A percentile compares a stretch with the other conserved stretches of the same genome.
phyloP scores from a whole-genome alignment of 2,797 vertebrate genomes.

The Rhynchotus rufescens region DNA sequence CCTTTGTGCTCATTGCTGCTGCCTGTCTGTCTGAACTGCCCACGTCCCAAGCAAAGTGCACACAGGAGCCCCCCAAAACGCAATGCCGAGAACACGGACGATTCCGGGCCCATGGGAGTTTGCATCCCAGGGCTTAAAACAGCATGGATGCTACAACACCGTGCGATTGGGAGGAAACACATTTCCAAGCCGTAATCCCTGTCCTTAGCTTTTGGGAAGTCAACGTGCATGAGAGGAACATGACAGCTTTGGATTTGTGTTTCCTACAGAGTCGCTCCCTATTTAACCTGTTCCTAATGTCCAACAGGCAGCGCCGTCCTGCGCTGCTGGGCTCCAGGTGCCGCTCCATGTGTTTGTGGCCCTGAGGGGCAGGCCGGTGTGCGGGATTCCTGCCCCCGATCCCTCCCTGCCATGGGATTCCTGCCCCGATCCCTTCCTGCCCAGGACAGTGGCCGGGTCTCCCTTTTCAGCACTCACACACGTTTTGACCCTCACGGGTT shows the following conservation, averaged over 20 bases:
- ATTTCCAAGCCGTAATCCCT: neutral
- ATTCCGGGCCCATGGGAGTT: neutral
- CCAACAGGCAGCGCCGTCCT: no score
- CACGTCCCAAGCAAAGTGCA: neutral
- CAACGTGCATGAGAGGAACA: neutral
- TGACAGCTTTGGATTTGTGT: neutral
- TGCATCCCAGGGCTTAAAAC: neutral
- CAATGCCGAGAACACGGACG: no score
- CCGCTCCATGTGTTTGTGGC: neutral
- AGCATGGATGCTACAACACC: no score
- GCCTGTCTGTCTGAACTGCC: neutral
- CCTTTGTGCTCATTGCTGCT: neutral
- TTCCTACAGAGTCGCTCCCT: neutral
- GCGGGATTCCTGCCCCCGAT: neutral
- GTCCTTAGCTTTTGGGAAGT: neutral
- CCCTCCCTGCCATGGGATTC: no score
- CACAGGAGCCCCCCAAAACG: neutral
- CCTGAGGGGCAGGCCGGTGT: neutral
- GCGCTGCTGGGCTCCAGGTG: neutral
- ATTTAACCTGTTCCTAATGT: neutral
- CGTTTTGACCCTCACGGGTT: neutral
- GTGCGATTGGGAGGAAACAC: neutral
- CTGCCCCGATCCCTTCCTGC: no score
- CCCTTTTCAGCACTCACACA: neutral
- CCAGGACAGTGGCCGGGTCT: neutral